A percentile compares a stretch with the other conserved stretches of the same genome.
phyloP scores from a whole-genome alignment of 1,140 invertebrate species.

The Papilio dardanus region DNA sequence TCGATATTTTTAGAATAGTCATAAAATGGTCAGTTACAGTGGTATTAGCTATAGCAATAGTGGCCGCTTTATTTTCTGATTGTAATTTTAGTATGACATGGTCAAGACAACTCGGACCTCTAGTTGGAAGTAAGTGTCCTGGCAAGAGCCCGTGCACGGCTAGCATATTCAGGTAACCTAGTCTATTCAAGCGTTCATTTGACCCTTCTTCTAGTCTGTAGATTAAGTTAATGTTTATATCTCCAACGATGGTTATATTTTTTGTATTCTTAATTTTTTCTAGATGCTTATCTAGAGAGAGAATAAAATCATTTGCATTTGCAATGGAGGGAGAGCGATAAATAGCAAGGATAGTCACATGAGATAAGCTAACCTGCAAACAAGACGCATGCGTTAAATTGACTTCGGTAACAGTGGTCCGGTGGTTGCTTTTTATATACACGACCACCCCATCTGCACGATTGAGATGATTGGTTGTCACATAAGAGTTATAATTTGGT shows the following conservation, averaged over 20 bases:
- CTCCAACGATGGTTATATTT: slow-evolving; percentile 41
- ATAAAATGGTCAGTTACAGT: slow-evolving; percentile 41
- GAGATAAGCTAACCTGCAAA: slow-evolving; percentile 30
- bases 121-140: slow-evolving; percentile 40
- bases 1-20: slow-evolving; percentile 29
- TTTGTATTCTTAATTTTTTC: neutral
- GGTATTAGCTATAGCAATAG: slow-evolving; percentile 40
- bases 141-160: slow-evolving; percentile 40
- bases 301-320: slow-evolving; percentile 36
- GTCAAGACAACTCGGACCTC: slow-evolving; percentile 40
- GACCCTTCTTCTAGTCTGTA: slow-evolving; percentile 14
- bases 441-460: slow-evolving; percentile 42
- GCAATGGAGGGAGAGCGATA: slow-evolving; percentile 36
- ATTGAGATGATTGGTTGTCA: slow-evolving; percentile 39
- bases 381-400: slow-evolving; percentile 36
- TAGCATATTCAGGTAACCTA: slow-evolving; percentile 41
- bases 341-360: slow-evolving; percentile 26
- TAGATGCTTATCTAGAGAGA: slow-evolving; percentile 33
- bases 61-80: slow-evolving; percentile 12
- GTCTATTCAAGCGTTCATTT: slow-evolving; percentile 26
- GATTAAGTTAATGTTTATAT: slow-evolving; percentile 45
- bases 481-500: slow-evolving; percentile 26
- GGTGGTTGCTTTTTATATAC: slow-evolving; percentile 27
- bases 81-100: slow-evolving; percentile 45
- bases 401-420: slow-evolving; percentile 30